These are phyloP conservation scores for Rhorus exstirpatorius DNA, from an alignment of 2,888 invertebrate species.

Conservation along the genomic window DNA sequence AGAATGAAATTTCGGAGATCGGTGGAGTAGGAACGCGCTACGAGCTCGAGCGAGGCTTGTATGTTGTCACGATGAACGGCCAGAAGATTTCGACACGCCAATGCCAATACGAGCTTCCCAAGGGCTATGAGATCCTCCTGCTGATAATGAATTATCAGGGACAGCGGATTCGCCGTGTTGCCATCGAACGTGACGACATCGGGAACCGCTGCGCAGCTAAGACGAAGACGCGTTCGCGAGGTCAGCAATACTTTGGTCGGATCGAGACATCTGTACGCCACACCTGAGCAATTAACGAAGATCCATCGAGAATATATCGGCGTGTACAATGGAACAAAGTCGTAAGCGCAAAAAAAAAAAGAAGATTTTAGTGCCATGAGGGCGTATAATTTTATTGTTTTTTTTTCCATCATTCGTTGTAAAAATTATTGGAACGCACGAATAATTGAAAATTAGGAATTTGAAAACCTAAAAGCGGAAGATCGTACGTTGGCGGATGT, in stretches of 20 bases:
- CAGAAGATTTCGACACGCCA: slow-evolving; percentile 97
- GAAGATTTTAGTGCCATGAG: no score
- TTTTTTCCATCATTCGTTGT: no score
- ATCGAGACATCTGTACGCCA: slow-evolving; percentile 94
- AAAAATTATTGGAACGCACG: no score
- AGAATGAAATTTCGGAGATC: slow-evolving; percentile 98
- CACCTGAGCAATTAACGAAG: slow-evolving; percentile 83
- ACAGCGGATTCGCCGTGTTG: slow-evolving; percentile 89
- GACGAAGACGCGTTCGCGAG: slow-evolving; percentile 91
- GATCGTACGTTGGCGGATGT: no score
- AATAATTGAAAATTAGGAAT: no score
- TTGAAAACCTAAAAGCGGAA: no score
- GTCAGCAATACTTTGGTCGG: slow-evolving; percentile 96
- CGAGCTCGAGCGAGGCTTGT: slow-evolving; percentile 94
- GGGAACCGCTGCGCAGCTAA: slow-evolving; percentile 93
- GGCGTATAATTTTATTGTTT: no score
- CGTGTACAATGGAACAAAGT: background rate
- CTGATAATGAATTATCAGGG: slow-evolving; percentile 91
- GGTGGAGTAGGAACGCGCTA: slow-evolving; percentile 95
- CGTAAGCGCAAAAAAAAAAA: no score
- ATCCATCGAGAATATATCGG: background rate
- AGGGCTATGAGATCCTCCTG: slow-evolving; percentile 97
- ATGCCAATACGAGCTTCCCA: slow-evolving; percentile 95
- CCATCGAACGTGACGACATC: slow-evolving; percentile 93
- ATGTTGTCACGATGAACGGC: slow-evolving; percentile 96